These are phyloP conservation scores for Dicrostonyx torquatus DNA, from an alignment of 2,797 vertebrate genomes.

Conservation along the genomic window DNA sequence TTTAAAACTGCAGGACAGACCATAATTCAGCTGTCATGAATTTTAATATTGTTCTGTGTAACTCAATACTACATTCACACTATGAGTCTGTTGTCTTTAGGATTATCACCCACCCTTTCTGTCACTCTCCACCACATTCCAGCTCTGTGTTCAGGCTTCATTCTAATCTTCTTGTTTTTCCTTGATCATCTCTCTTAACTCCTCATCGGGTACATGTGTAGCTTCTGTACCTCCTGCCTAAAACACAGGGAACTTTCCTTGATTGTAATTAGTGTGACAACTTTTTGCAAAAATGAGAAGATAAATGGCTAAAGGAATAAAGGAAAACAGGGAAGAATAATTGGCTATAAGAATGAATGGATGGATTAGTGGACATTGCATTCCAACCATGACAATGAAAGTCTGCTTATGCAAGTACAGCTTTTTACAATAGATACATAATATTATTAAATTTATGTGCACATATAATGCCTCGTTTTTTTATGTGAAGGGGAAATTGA, in stretches of 20 bases:
- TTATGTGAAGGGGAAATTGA: constrained; percentile 46
- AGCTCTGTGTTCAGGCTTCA: neutral
- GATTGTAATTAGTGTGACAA: neutral
- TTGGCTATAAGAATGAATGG: neutral
- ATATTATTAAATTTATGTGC: constrained; percentile 56
- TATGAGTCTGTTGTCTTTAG: too few relatives aligned
- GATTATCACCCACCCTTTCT: fast-evolving
- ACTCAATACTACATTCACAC: neutral
- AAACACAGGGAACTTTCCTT: neutral
- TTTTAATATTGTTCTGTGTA: neutral
- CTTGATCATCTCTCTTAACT: neutral
- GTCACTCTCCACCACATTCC: neutral
- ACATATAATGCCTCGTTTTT: constrained; percentile 7
- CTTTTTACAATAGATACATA: constrained; percentile 43
- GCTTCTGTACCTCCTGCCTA: fast-evolving
- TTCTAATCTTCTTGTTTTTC: neutral
- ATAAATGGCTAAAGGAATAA: neutral
- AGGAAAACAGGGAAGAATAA: neutral
- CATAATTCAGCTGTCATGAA: neutral
- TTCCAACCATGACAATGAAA: neutral
- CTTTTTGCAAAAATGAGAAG: neutral
- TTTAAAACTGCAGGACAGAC: neutral
- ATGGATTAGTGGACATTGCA: neutral
- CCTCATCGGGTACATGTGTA: neutral
- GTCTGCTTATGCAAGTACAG: neutral